Conservation (phyloP, 1,140 invertebrate genomes). For the Macrotrachela quadricornifera region DNA sequence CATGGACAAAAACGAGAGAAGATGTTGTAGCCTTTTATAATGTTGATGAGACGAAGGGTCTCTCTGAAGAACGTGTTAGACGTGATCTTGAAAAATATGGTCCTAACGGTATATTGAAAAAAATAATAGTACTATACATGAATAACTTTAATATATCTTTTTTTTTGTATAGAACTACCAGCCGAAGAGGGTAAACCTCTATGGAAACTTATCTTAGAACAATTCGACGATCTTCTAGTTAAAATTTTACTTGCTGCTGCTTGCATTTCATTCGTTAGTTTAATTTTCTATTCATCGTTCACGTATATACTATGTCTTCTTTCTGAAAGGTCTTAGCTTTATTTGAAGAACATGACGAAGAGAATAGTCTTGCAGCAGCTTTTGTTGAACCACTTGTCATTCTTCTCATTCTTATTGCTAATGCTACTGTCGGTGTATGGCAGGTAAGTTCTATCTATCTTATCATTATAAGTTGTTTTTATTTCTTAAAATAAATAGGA, state of each 20-base stretch:
- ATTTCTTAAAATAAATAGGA: conserved; percentile 22
- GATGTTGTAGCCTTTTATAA: conserved; percentile 75
- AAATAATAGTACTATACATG: too few species aligned
- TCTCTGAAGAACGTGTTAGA: conserved; percentile 75
- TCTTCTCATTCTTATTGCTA: conserved; percentile 96
- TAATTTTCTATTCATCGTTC: conserved; percentile 1
- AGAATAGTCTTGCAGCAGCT: conserved; percentile 58
- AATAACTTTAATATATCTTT: too few species aligned
- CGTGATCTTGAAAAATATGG: conserved; percentile 93
- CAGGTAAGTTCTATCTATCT: conserved; percentile 39
- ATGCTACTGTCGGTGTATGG: conserved; percentile 98
- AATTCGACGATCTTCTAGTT: conserved; percentile 99
- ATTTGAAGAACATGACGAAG: conserved; percentile 98
- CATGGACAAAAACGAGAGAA: conserved; percentile 73
- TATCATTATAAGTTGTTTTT: too few species aligned
- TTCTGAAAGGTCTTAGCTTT: conserved; percentile 75
- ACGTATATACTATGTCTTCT: conserved; percentile 18
- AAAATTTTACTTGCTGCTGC: conserved; percentile 99
- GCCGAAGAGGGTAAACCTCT: conserved; percentile 43
- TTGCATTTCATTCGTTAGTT: conserved; percentile 99
- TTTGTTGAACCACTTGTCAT: conserved; percentile 99
- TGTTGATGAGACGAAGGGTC: conserved; percentile 66
- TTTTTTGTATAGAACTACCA: conserved; percentile 33
- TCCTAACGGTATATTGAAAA: conserved; percentile 46
- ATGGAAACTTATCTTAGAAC: conserved; percentile 98